phyloP scores from a whole-genome alignment of 2,888 invertebrate genomes.

The Drosophila neonasuta region DNA sequence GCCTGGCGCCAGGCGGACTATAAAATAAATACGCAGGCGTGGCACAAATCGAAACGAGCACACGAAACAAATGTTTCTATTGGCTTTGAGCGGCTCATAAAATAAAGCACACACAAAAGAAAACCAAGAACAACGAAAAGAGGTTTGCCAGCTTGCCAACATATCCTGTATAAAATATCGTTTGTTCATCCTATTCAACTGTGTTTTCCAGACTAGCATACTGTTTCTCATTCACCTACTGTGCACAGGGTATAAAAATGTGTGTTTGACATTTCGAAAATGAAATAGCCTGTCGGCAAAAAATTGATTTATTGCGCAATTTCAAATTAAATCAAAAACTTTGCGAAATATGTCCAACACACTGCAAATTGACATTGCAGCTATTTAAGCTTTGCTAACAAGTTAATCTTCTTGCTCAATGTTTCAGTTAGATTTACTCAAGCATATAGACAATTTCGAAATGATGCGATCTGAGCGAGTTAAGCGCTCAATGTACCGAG shows the following conservation, averaged over 20 bases:
- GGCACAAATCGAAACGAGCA: slow-evolving; percentile 49
- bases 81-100: slow-evolving; percentile 32
- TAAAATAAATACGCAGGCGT: slow-evolving; percentile 70
- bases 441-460: not conserved
- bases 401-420: not conserved
- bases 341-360: not conserved
- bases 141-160: not conserved
- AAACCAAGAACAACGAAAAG: not conserved
- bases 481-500: slow-evolving; percentile 4
- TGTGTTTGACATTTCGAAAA: slow-evolving; percentile 1
- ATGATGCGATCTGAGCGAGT: slow-evolving; percentile 9
- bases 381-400: not conserved
- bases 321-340: not conserved
- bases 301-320: slow-evolving; percentile 7
- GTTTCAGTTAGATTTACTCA: not conserved
- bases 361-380: not conserved
- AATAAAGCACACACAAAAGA: slow-evolving; percentile 18
- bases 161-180: not conserved
- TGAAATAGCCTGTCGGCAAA: not conserved
- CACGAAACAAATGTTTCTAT: slow-evolving; percentile 49
- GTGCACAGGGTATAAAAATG: not conserved
- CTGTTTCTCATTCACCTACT: not conserved
- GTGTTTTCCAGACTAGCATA: too few relatives aligned
- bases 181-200: not conserved
- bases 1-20: slow-evolving; percentile 67